Base-by-base conservation (phyloP, 2,797 vertebrate species). In the Lagocephalus sceleratus region DNA sequence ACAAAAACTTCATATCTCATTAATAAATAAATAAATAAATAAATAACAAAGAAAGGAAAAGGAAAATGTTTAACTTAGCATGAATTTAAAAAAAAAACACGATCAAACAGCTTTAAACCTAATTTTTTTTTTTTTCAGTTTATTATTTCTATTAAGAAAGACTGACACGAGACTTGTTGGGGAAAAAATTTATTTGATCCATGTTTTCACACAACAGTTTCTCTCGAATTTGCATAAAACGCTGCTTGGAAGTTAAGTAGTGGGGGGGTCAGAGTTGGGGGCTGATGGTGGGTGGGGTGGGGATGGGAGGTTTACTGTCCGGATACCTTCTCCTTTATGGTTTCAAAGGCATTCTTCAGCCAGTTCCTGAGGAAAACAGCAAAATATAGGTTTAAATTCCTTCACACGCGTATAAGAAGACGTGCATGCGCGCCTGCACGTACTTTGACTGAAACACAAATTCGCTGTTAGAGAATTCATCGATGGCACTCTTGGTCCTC, bases 361-460 rank as follows among this genome's bases (percentile, higher is more conserved):
- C 83, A 89, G 47, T 0, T 20, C 45, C 91, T 92, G 68, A 4
- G 16, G 16, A 56, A n/a, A 19, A 45, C 4, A 51, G 21, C 9
- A 54, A n/a, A 40, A 40, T 17, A 40, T n/a, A n/a, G n/a, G 15
- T 2, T 40, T 7, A 40, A 17, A 40, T 0, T 14, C 4, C 32
- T 14, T 35, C 3, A 35, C 4, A 35, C 3, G 12, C 3, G 32
- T 35, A 12, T 35, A 4, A 35, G 32, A 3, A 10, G 4, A 35
- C 12, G 32, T 35, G 32, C 32, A 4, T 14, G 12, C 32, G 8
- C 29, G 1, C 29, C 3, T 14, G 32, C 11, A 20, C 48, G 48
- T 76, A 94, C 93, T 29, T 73, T 12, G 85, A 20, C 0, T 20
- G 72, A 14, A 0, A 0, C 3, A 48, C 46, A 10, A 86, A 2